phyloP scores from a whole-genome alignment of 1,140 invertebrate species.

The Mamestra configurata region DNA sequence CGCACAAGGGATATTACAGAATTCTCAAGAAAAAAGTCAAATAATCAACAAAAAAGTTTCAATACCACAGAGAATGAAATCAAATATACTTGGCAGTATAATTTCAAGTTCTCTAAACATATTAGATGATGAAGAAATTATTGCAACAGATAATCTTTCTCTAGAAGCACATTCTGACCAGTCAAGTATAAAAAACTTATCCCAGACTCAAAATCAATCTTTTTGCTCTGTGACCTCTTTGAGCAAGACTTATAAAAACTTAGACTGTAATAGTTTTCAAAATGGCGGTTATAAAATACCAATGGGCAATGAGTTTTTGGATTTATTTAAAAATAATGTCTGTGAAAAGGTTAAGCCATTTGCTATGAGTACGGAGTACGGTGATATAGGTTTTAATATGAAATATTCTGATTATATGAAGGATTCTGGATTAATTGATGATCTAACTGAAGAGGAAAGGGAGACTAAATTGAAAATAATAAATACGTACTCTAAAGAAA shows the following conservation, averaged over 20 bases:
- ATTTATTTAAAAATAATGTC: slow-evolving; percentile 62
- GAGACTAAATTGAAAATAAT: slow-evolving; percentile 64
- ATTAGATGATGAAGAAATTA: slow-evolving; percentile 65
- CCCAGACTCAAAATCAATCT: slow-evolving; percentile 61
- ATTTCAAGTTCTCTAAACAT: slow-evolving; percentile 70
- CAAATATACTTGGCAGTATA: slow-evolving; percentile 59
- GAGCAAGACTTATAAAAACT: slow-evolving; percentile 74
- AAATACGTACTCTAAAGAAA: slow-evolving; percentile 74
- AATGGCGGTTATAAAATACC: slow-evolving; percentile 64
- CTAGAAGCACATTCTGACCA: slow-evolving; percentile 49
- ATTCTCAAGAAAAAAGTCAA: background rate
- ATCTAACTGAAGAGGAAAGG: slow-evolving; percentile 56
- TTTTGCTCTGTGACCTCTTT: slow-evolving; percentile 65
- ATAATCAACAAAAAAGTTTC: slow-evolving; percentile 26
- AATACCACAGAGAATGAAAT: slow-evolving; percentile 52
- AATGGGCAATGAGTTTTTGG: slow-evolving; percentile 61
- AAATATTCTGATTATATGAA: slow-evolving; percentile 72
- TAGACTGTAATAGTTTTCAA: slow-evolving; percentile 74
- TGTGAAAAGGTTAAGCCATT: slow-evolving; percentile 50
- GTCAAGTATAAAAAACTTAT: slow-evolving; percentile 54
- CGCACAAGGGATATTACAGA: too few relatives aligned
- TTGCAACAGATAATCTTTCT: slow-evolving; percentile 50
- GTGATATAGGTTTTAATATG: slow-evolving; percentile 76
- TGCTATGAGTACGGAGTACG: slow-evolving; percentile 67
- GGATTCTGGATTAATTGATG: slow-evolving; percentile 39